These are phyloP conservation scores for Actinernus sp. DNA, from an alignment of 92 coral and sea anemone genomes.

Conservation along the genomic window DNA sequence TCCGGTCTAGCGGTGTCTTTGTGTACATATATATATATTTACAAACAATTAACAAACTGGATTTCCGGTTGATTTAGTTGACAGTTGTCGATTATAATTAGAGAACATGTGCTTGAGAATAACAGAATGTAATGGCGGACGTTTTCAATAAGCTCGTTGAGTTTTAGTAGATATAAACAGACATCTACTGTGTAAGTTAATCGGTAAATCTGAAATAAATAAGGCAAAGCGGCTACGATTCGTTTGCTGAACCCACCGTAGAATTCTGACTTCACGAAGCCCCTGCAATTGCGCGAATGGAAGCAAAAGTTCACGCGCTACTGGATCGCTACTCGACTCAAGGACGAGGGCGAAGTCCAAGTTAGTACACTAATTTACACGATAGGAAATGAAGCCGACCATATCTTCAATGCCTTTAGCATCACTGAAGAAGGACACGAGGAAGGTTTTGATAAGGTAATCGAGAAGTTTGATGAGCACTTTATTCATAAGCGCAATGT, in stretches of 20 bases:
- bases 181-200: too few species aligned
- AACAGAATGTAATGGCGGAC: too few species aligned
- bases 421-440: neutral
- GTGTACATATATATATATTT: too few species aligned
- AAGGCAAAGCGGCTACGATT: neutral
- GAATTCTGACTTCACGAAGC: slow-evolving; percentile 2
- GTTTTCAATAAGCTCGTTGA: too few species aligned
- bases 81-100: too few species aligned
- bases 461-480: slow-evolving; percentile 25
- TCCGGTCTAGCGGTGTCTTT: too few species aligned
- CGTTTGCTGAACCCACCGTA: slow-evolving; percentile 16
- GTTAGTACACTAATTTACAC: slow-evolving; percentile 15
- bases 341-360: slow-evolving; percentile 13
- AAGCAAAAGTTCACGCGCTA: slow-evolving; percentile 4
- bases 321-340: slow-evolving; percentile 10
- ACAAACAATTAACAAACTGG: too few species aligned
- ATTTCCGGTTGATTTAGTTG: too few species aligned
- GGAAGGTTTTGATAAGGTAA: slow-evolving; percentile 5
- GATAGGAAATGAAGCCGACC: slow-evolving; percentile 24
- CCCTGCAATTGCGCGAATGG: slow-evolving; percentile 5
- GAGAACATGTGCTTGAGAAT: too few species aligned
- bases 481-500: slow-evolving; percentile 36
- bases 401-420: neutral
- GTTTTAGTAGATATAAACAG: too few species aligned
- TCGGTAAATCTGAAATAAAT: too few species aligned